Evolutionary conservation across 2,888 invertebrate species (phyloP), one percentile per base, ranked within the genome.

Genomic region (Tuberolachnus salignus): DNA sequence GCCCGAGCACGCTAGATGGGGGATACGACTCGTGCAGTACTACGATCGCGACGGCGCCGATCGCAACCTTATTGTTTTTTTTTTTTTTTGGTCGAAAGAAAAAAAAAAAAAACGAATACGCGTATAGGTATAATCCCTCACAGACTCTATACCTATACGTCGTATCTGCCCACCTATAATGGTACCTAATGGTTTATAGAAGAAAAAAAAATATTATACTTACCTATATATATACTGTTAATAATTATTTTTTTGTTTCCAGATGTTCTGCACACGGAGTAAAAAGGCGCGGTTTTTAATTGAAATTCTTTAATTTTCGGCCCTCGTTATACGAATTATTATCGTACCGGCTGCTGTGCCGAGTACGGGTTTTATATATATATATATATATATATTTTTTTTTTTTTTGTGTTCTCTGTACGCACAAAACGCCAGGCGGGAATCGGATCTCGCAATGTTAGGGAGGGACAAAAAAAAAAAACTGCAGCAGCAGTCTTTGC

Each of bases 271-370:
- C 75, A 67, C 75, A 55, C 34, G 57, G 75, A 49, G 59, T 49
- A 78, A n/a, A 78, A 78, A 78, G 75, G 75, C 75, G 75, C 67
- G 75, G 67, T 78, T 78, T 78, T 78, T 78, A 78, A 78, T 78
- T 78, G 75, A 78, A 78, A 78, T 78, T 78, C 75, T 59, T 78
- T 78, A 78, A 78, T 78, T 78, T 59, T 55, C 42, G 63, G 49
- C 42, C 46, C 46, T 13, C 46, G 46, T 46, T 21, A 11, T 74
- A 51, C 64, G 26, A 64, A 64, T 42, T 64, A n/a, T n/a, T 34
- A 34, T 34, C 34, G 34, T 3, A 34, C 34, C 34, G 34, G 34
- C 34, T 34, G 34, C 6, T 6, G 34, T 34, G 3, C 34, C 34
- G n/a, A n/a, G n/a, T n/a, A n/a, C n/a, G 34, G 34, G 34, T 34